Evolutionary conservation across 2,797 vertebrate genomes (phyloP), one percentile per base, ranked within the genome.

Genomic region (Ispidina lecontei): DNA sequence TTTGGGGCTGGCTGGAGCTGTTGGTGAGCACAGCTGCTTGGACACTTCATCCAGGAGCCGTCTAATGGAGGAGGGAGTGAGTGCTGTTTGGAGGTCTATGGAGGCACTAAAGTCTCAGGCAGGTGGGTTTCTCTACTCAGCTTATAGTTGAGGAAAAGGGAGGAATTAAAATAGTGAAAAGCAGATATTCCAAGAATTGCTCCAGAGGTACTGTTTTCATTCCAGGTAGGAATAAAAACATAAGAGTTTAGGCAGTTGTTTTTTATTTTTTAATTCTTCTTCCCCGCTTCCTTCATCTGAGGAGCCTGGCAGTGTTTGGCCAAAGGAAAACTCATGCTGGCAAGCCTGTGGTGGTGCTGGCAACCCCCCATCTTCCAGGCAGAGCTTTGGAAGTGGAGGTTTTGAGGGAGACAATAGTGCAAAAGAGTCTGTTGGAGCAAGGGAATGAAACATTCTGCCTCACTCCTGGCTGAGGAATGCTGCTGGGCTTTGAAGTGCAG

Each of bases 351-450:
- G 65, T 55, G 35, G 17, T 0, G 3, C 51, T 62, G 84, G 69
- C 59, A 62, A 13, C 46, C 54, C 56, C 67, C 44, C 5, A 4
- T 47, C 47, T 19, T 47, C 74, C 52, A 28, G 83, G 67, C 29
- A 80, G 64, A 70, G 56, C 58, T 71, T 11, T 56, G 91, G 93
- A 63, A 84, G n/a, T 41, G 72, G 68, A 62, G 65, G 72, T 44
- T 60, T 68, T 25, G 22, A 79, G 54, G 76, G 56, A 63, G 71
- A 56, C 26, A 17, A 2, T 3, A 47, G 49, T 19, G 28, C 46
- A 55, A 16, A 37, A 67, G 16, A 43, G 8, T 43, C 65, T 81
- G 78, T 67, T 68, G 78, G 84, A 74, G 56, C 1, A 37, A 51
- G 29, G 54, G 76, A 19, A 68, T 69, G 10, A 56, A 81, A 51